phyloP scores from a whole-genome alignment of 2,888 invertebrate genomes.

The Saturnia pavonia region DNA sequence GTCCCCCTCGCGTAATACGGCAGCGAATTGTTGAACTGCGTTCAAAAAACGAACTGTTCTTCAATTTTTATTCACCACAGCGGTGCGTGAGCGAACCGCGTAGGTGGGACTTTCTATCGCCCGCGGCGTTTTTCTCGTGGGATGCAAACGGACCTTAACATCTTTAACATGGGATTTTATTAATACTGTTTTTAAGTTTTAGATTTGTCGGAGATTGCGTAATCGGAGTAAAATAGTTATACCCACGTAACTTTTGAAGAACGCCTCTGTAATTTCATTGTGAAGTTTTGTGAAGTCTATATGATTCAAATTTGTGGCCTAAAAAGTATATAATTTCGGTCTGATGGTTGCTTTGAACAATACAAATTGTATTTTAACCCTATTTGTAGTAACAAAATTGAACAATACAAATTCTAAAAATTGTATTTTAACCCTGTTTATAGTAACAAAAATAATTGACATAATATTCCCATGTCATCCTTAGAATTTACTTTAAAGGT shows the following conservation, averaged over 20 bases:
- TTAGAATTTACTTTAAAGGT: background rate
- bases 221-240: background rate
- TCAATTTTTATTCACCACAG: constrained; percentile 39
- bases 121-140: constrained; percentile 69
- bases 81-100: constrained; percentile 47
- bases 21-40: constrained; percentile 57
- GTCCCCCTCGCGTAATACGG: constrained; percentile 72
- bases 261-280: constrained; percentile 5
- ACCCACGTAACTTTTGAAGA: background rate
- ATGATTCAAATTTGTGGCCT: background rate
- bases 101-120: constrained; percentile 80
- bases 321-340: background rate
- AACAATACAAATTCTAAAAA: no score
- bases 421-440: no score
- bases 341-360: background rate
- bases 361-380: no score
- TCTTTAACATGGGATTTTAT: constrained; percentile 9
- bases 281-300: background rate
- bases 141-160: constrained; percentile 37
- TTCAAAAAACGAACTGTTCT: constrained; percentile 66
- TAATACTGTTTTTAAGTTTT: constrained; percentile 1
- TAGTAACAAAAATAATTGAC: no score
- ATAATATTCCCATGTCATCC: background rate
- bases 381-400: no score
- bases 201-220: background rate